These are phyloP conservation scores for Eubasilissa regina DNA, from an alignment of 1,140 invertebrate genomes.

Conservation along the genomic window DNA sequence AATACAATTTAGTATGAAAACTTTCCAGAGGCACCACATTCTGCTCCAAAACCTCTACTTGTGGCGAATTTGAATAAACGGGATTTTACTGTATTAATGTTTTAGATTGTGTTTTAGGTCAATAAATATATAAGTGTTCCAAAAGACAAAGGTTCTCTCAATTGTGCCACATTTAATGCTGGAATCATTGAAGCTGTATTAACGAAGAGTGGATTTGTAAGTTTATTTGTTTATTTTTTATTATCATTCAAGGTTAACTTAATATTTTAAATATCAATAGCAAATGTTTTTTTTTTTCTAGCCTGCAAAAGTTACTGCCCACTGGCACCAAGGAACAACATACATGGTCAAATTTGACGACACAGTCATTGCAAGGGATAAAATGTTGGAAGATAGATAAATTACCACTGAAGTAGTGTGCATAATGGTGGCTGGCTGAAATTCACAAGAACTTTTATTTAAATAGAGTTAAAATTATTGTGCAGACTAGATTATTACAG, in stretches of 20 bases:
- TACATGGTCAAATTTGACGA: slow-evolving; percentile 99
- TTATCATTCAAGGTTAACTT: too few relatives aligned
- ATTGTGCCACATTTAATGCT: slow-evolving; percentile 98
- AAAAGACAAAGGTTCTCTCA: slow-evolving; percentile 96
- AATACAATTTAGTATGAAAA: too few relatives aligned
- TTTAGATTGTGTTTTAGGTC: slow-evolving; percentile 63
- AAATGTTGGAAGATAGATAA: slow-evolving; percentile 86
- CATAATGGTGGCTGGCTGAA: too few relatives aligned
- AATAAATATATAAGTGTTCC: slow-evolving; percentile 98
- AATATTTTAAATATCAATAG: too few relatives aligned
- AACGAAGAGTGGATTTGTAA: slow-evolving; percentile 96
- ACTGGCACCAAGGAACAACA: slow-evolving; percentile 99
- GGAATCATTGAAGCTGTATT: slow-evolving; percentile 98
- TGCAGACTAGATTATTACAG: not conserved
- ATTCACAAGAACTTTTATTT: too few relatives aligned
- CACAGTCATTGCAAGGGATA: slow-evolving; percentile 92
- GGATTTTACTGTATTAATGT: not conserved
- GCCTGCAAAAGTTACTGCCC: slow-evolving; percentile 96
- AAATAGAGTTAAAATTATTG: not conserved
- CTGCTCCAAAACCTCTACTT: too few relatives aligned
- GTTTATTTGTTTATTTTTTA: slow-evolving; percentile 65
- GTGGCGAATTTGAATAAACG: too few relatives aligned
- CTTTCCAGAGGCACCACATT: too few relatives aligned
- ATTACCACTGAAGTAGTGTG: not conserved
- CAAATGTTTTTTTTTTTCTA: slow-evolving; percentile 71